Evolutionary conservation across 30 jellyfish, hydroid and myxozoan genomes (phyloP), one percentile per base, ranked within the genome.

Genomic region (Turritopsis rubra): DNA sequence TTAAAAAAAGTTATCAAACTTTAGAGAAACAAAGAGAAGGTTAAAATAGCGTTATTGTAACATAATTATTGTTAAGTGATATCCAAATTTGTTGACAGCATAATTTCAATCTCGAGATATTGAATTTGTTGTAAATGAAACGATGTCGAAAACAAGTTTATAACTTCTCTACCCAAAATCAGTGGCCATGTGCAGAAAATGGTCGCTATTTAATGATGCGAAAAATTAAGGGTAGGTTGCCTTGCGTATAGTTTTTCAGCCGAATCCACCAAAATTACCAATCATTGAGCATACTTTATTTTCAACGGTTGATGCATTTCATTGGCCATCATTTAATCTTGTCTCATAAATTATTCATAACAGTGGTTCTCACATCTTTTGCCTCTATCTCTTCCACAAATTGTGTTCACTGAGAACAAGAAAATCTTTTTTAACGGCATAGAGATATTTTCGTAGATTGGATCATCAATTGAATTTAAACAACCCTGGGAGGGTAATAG

Each of bases 181-280:
- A 68, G 31, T 68, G 77, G 30, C 17, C 77, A 68, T 68, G 77
- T 27, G 77, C 77, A 68, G 30, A 68, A n/a, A n/a, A 68, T 8
- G 23, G 22, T n/a, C 19, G 30, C 77, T 68, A 68, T n/a, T 1
- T 68, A 68, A 23, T 68, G 77, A 68, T n/a, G 31, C 77, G 77
- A 68, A 68, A 68, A 68, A 68, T 68, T 27, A 68, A n/a, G 77
- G n/a, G 60, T 41, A 3, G 60, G 60, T 41, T 5, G 5, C 60
- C 60, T 41, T 41, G 60, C 9, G 60, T 41, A 41, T 23, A 68
- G 77, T n/a, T 68, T 0, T 68, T 7, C 17, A 68, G 77, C 21
- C 9, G 28, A n/a, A 68, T 7, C 77, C 77, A 68, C 19, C 8
- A 68, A 27, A 41, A 5, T 13, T 41, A 41, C 60, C 60, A 41